Evolutionary conservation across 2,113 vertebrate species (phyloP), one percentile per base, ranked within the genome.

Genomic region (Phalacrocorax carbo): DNA sequence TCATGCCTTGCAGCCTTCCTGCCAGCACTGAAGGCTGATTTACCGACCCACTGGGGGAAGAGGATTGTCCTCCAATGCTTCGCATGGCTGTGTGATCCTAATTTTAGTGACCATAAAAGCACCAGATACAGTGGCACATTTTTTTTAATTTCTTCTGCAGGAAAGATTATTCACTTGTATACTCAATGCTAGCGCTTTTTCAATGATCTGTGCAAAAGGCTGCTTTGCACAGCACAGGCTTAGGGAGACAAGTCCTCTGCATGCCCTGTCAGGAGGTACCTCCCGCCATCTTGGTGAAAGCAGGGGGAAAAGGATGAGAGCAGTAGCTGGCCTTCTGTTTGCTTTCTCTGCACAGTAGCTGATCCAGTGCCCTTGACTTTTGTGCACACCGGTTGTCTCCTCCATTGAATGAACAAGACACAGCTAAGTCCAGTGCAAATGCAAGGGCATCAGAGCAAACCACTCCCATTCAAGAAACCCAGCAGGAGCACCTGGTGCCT

Each of bases 351-450:
- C 20, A 17, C 8, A 20, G 18, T 18, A 65, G 60, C 51, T 83
- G 55, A 44, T 58, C 36, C 12, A 19, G n/a, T 34, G 27, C 10
- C 40, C 46, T 61, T 54, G 55, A 40, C n/a, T 72, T 75, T 55
- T 27, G 36, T 27, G n/a, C 49, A 58, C 2, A 2, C 23, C 49
- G 40, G 8, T 9, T 80, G 46, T 44, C 32, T 30, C 58, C 27
- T 70, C 48, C 1, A 0, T 7, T 36, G 48, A 86, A 48, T 13
- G 34, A 71, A 52, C 27, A 51, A 15, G 48, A 60, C 48, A 21
- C 30, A 65, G 69, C 14, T 58, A 29, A 29, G 36, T 62, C 48
- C 61, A 52, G 27, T 0, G 0, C 51, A 85, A 73, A 70, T 0
- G 0, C 36, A 62, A 26, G 65, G 36, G 65, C 46, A 80, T 52